phyloP scores from a whole-genome alignment of 2,797 vertebrate species.

The Cuculus canorus region DNA sequence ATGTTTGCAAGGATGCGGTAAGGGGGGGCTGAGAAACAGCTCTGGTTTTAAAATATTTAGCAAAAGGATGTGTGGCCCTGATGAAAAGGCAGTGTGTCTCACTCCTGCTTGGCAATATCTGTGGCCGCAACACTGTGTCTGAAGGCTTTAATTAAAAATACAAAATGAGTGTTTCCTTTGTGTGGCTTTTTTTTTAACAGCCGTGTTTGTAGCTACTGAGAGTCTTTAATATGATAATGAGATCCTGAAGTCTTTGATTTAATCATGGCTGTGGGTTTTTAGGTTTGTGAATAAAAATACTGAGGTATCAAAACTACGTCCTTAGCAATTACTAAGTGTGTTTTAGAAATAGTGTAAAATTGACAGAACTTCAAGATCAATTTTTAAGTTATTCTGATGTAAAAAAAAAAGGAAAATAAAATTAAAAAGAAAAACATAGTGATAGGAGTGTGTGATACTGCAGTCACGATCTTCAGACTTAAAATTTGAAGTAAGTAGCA shows the following conservation, averaged over 20 bases:
- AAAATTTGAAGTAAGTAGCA: neutral
- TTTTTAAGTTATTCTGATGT: neutral
- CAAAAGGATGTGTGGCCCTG: neutral
- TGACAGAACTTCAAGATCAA: neutral
- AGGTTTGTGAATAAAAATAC: neutral
- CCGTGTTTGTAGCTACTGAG: neutral
- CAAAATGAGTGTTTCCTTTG: neutral
- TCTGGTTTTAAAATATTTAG: conserved; percentile 24
- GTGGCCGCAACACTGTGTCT: neutral
- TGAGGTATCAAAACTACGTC: neutral
- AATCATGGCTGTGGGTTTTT: neutral
- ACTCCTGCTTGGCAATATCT: neutral
- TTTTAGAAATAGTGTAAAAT: neutral
- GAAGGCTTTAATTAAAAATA: conserved; percentile 45
- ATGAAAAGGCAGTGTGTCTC: neutral
- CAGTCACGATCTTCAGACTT: neutral
- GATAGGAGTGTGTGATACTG: neutral
- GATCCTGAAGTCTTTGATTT: conserved; percentile 8
- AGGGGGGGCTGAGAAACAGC: neutral
- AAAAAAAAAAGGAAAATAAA: neutral
- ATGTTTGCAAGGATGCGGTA: conserved; percentile 56
- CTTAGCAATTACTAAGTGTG: neutral
- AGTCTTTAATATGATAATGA: conserved; percentile 44
- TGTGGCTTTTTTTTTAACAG: neutral
- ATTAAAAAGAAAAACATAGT: neutral